Percentiles rank a stretch among this genome's conserved stretches.
Conservation (phyloP, 2,888 invertebrate species). For the Orchesella flavescens region DNA sequence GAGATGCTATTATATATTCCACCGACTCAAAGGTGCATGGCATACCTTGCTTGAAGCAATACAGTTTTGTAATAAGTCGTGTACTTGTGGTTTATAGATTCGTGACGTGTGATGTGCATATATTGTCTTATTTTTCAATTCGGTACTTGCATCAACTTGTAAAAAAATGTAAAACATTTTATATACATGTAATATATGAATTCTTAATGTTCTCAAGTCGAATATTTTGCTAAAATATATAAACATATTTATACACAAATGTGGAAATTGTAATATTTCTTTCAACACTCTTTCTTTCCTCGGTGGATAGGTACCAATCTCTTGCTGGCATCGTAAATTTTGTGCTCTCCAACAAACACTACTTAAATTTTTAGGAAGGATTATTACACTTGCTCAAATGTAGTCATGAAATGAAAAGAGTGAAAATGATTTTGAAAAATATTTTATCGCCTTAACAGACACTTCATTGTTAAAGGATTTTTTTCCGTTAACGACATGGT, state of each 20-base stretch:
- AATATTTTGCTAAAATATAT: conserved; percentile 22
- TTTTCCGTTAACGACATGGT: conserved; percentile 2
- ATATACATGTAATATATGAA: too few species aligned
- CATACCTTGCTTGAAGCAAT: conserved; percentile 50
- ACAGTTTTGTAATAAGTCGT: conserved; percentile 45
- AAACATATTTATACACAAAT: background rate
- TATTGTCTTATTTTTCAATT: conserved; percentile 9
- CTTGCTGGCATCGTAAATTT: conserved; percentile 1
- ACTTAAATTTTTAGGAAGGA: background rate
- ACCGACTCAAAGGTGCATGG: conserved; percentile 36
- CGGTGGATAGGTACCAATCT: background rate
- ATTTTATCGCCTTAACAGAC: conserved; percentile 7
- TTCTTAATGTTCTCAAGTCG: too few species aligned
- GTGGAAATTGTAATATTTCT: too few species aligned
- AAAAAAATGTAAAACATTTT: conserved; percentile 17
- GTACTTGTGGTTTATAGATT: conserved; percentile 27
- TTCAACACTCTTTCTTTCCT: conserved; percentile 44
- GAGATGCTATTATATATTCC: conserved; percentile 40
- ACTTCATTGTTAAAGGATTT: background rate
- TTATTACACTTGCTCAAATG: background rate
- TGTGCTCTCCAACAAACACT: background rate
- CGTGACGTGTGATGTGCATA: conserved; percentile 25
- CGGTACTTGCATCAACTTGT: conserved; percentile 6
- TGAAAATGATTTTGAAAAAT: conserved; percentile 12
- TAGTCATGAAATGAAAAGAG: background rate